Evolutionary conservation across 1,140 invertebrate genomes (phyloP), one percentile per base, ranked within the genome.

Genomic region (Diabrotica virgifera): DNA sequence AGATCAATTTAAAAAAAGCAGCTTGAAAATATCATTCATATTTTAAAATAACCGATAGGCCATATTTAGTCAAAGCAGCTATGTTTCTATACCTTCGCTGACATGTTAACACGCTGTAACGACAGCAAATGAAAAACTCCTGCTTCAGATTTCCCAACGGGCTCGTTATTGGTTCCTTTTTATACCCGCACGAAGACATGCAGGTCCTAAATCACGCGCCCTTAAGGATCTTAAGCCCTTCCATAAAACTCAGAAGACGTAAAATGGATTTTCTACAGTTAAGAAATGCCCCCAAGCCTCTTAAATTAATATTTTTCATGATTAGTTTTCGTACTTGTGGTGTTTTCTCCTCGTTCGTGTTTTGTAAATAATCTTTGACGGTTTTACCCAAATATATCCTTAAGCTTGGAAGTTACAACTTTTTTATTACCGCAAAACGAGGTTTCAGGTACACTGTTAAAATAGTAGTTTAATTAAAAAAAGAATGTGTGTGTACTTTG

Each of bases 101-200:
- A n/a, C 14, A 35, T 57, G 55, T 57, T 57, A 57, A 57, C 55
- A n/a, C 5, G 35, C 55, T 57, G 35, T 57, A n/a, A 35, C 12
- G 11, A 35, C 11, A 35, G 36, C 6, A 57, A 14, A n/a, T 6
- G 24, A 57, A 57, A 57, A 57, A 57, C 24, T 36, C 36, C 36
- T 7, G 55, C 24, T 24, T 60, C 50, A 14, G 59, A 60, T 60
- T 60, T 46, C 59, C 59, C 59, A 24, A 46, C 50, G 12, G 36
- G 13, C 40, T 35, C 59, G 59, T 46, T 60, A 60, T 60, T 60
- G 59, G 5, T 7, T 50, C 36, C 37, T 60, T 60, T 60, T 46
- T 60, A 46, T 13, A 24, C 40, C 36, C 36, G 7, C 12, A 46
- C 13, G 13, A 12, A 6, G 13, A 11, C n/a, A 12, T 36, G 24